Evolutionary conservation across 2,888 invertebrate species (phyloP).

Genomic region (Malthinus seriepunctatus): DNA sequence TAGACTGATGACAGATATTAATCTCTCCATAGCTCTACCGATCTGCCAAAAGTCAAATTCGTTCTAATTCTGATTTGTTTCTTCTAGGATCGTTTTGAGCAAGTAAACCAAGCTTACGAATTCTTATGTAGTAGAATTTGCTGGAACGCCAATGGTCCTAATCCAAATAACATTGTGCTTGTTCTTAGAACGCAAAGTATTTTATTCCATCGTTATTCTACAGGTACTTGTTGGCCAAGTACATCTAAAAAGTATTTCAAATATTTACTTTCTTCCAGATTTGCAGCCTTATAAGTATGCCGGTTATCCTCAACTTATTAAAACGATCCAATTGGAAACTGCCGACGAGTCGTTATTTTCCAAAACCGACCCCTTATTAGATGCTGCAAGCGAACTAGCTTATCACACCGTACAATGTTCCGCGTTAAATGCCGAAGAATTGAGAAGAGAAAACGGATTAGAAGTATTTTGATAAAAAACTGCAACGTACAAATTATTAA

Average conservation of each 20-base stretch:
- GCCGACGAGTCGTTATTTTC: conserved; percentile 92
- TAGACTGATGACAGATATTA: too few relatives aligned
- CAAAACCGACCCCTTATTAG: conserved; percentile 78
- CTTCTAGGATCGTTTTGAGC: conserved; percentile 86
- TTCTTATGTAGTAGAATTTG: conserved; percentile 92
- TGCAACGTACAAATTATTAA: neutral
- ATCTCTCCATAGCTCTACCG: too few relatives aligned
- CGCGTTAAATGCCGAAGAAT: conserved; percentile 95
- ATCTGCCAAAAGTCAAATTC: too few relatives aligned
- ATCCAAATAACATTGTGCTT: conserved; percentile 92
- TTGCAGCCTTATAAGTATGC: conserved; percentile 97
- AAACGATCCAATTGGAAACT: conserved; percentile 93
- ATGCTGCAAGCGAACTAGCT: conserved; percentile 91
- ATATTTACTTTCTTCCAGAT: conserved; percentile 56
- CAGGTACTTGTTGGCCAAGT: conserved; percentile 61
- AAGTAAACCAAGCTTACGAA: conserved; percentile 97
- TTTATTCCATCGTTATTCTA: conserved; percentile 86
- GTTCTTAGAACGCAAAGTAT: conserved; percentile 94
- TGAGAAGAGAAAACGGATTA: conserved; percentile 90
- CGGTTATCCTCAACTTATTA: conserved; percentile 95
- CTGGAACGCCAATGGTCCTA: conserved; percentile 86
- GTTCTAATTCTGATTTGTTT: too few relatives aligned
- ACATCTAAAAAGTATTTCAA: too few relatives aligned
- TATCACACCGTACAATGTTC: conserved; percentile 97
- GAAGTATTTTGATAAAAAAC: conserved; percentile 61